phyloP scores from a whole-genome alignment of 2,113 vertebrate genomes.

The Alethe diademata region DNA sequence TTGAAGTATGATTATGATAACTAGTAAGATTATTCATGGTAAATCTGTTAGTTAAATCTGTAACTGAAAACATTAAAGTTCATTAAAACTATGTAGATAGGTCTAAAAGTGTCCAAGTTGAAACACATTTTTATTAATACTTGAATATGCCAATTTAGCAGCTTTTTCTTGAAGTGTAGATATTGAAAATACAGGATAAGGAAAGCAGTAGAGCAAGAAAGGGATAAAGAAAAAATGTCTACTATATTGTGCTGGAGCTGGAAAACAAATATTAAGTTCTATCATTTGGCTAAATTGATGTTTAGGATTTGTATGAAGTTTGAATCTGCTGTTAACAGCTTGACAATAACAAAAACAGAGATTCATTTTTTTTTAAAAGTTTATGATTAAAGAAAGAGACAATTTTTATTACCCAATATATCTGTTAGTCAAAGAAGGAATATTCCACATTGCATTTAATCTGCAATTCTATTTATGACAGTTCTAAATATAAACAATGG shows the following conservation, averaged over 20 bases:
- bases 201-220: neutral
- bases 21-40: constrained; percentile 29
- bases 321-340: neutral
- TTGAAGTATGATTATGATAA: constrained; percentile 40
- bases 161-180: neutral
- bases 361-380: neutral
- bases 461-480: neutral
- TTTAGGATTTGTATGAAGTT: neutral
- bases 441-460: neutral
- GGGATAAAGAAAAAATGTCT: neutral
- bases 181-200: neutral
- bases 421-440: neutral
- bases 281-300: neutral
- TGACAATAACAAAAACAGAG: neutral
- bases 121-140: constrained; percentile 1
- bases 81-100: constrained; percentile 33
- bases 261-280: neutral
- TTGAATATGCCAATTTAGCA: neutral
- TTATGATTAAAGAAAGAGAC: neutral
- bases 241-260: neutral
- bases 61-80: constrained; percentile 62
- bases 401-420: neutral
- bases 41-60: constrained; percentile 39
- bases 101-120: constrained; percentile 27
- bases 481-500: neutral